Evolutionary conservation across 2,888 invertebrate genomes (phyloP), one percentile per base, ranked within the genome.

Genomic region (Erebia epiphron): DNA sequence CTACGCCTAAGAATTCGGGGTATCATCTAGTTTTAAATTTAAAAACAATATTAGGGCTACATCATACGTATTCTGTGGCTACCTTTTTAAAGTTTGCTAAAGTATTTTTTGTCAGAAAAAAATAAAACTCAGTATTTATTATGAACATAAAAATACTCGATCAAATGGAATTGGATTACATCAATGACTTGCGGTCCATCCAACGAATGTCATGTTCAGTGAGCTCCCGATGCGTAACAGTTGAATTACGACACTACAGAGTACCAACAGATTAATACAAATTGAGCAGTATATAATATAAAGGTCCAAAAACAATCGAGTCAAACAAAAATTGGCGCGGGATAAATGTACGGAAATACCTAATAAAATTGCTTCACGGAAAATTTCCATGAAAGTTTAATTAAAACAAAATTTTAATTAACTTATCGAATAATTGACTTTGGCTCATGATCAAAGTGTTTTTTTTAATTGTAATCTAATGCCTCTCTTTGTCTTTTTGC

Each of bases 181-280:
- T 56, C 52, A 54, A 66, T 56, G 65, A 46, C 56, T 56, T 66
- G 43, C 46, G 65, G 69, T 69, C 57, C 49, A 64, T 64, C 63
- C 63, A 69, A 7, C 57, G 49, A 46, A 61, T 67, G 61, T 26
- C 57, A 54, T 63, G 62, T 68, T 68, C 65, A 21, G 67, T 57
- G n/a, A 60, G 58, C 65, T 57, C 68, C 62, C 52, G 61, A 61
- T 65, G 71, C 68, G 74, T 69, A 65, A 68, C 74, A 46, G 54
- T 72, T 74, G 67, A 70, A 73, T 73, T 70, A 58, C 71, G 70
- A 67, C 60, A 69, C 68, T 52, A 64, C 64, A 52, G 18, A 21
- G 49, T 64, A 68, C 67, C 18, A 13, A 57, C 56, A 69, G 69
- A 69, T 73, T 72, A 66, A 71, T 72, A 67, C 70, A 69, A 75